phyloP scores from a whole-genome alignment of 1,140 invertebrate genomes.

The Drosophila ironensis region DNA sequence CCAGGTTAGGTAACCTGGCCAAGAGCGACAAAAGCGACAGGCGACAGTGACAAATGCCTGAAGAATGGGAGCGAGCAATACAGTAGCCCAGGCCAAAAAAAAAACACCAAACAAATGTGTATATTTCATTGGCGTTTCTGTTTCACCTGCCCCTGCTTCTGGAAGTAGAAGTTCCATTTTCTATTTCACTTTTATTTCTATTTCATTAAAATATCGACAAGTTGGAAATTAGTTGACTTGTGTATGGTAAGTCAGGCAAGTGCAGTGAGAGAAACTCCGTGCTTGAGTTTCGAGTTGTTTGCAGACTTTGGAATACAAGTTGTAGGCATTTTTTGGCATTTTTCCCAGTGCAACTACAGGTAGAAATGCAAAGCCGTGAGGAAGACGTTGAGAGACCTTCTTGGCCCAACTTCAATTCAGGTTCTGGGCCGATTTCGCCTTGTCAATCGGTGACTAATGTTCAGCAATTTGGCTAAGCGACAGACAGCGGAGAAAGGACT shows the following conservation, averaged over 20 bases:
- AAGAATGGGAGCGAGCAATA: constrained; percentile 22
- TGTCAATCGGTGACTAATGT: constrained; percentile 79
- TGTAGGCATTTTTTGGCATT: not conserved
- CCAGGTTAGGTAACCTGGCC: constrained; percentile 19
- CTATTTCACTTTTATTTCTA: not conserved
- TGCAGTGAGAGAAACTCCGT: not conserved
- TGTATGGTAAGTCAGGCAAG: constrained; percentile 32
- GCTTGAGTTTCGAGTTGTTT: not conserved
- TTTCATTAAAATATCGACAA: constrained; percentile 70
- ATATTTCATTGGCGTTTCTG: constrained; percentile 26
- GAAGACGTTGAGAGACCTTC: constrained; percentile 13
- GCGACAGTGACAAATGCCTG: constrained; percentile 49
- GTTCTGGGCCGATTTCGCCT: constrained; percentile 44
- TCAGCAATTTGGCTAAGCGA: constrained; percentile 79
- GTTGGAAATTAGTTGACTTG: constrained; percentile 75
- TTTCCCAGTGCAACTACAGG: constrained; percentile 9
- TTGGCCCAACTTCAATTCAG: constrained; percentile 34
- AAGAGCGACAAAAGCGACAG: constrained; percentile 3
- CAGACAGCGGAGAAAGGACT: constrained; percentile 58
- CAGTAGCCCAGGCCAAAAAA: constrained; percentile 2
- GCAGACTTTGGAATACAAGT: not conserved
- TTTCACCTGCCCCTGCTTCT: not conserved
- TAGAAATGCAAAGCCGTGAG: constrained; percentile 15
- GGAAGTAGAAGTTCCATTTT: not conserved
- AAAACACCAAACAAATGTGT: constrained; percentile 6